phyloP scores from a whole-genome alignment of 92 coral and sea anemone genomes.

The Bergia puertoricense region DNA sequence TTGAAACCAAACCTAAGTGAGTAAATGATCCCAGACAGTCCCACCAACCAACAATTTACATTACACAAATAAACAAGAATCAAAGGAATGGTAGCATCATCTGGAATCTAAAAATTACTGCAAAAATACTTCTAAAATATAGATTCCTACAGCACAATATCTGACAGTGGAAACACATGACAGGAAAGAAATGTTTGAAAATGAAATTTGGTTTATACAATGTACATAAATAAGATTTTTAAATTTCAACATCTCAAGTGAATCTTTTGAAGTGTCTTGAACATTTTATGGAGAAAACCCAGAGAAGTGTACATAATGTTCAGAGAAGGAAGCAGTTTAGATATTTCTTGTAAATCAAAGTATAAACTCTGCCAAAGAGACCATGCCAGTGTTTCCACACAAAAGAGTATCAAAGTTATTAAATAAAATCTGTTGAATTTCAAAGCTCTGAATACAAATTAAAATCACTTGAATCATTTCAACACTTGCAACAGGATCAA shows the following conservation, averaged over 20 bases:
- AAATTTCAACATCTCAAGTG: not conserved
- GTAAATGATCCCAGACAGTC: not conserved
- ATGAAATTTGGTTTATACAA: too few relatives aligned
- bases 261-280: not conserved
- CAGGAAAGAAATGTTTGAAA: not conserved
- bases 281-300: not conserved
- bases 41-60: not conserved
- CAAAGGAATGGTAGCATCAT: not conserved
- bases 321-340: not conserved
- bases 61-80: not conserved
- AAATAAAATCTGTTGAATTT: not conserved
- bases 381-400: not conserved
- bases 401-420: not conserved
- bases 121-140: not conserved
- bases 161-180: not conserved
- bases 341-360: not conserved
- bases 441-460: not conserved
- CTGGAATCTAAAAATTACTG: not conserved
- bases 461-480: slow-evolving; percentile 19
- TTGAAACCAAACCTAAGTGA: not conserved
- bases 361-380: not conserved
- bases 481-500: slow-evolving; percentile 1
- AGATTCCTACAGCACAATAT: not conserved
- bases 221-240: not conserved
- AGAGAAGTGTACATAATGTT: too few relatives aligned